Percentiles rank a stretch among this genome's conserved stretches.
phyloP scores from a whole-genome alignment of 2,113 vertebrate genomes.

The Mirza zaza region DNA sequence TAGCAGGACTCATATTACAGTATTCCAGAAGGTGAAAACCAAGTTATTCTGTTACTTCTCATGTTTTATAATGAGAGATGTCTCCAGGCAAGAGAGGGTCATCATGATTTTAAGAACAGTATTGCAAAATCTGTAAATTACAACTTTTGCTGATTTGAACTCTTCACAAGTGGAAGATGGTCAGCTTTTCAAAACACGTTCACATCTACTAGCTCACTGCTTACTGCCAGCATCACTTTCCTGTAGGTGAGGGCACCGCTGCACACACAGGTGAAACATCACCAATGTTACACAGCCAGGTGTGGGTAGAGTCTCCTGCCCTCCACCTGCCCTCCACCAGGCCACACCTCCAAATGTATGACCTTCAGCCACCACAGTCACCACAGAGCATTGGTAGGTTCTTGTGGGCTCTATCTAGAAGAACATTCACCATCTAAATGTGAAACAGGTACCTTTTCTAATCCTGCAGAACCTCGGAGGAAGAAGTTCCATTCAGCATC shows the following conservation, averaged over 20 bases:
- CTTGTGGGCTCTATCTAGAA: not conserved
- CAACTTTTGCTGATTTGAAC: constrained; percentile 1
- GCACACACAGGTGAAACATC: not conserved
- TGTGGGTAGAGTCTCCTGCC: not conserved
- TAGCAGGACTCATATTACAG: not conserved
- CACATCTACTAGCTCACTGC: not conserved
- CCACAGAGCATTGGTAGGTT: not conserved
- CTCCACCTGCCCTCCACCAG: not conserved
- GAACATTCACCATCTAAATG: no score
- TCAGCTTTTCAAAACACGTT: constrained; percentile 25
- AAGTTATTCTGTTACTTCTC: not conserved
- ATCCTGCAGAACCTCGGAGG: constrained; percentile 79
- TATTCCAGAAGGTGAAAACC: not conserved
- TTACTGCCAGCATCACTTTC: not conserved
- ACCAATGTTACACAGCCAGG: not conserved
- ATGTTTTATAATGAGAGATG: not conserved
- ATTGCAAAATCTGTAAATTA: not conserved
- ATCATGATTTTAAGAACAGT: not conserved
- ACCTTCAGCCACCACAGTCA: not conserved
- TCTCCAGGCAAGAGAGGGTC: not conserved
- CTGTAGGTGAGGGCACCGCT: not conserved
- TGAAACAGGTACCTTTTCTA: constrained; percentile 84
- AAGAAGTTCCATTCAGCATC: constrained; percentile 87
- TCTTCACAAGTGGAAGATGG: not conserved
- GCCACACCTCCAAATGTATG: not conserved